Base-by-base conservation (phyloP, 2,888 invertebrate species). In the Drosophila histrio region DNA sequence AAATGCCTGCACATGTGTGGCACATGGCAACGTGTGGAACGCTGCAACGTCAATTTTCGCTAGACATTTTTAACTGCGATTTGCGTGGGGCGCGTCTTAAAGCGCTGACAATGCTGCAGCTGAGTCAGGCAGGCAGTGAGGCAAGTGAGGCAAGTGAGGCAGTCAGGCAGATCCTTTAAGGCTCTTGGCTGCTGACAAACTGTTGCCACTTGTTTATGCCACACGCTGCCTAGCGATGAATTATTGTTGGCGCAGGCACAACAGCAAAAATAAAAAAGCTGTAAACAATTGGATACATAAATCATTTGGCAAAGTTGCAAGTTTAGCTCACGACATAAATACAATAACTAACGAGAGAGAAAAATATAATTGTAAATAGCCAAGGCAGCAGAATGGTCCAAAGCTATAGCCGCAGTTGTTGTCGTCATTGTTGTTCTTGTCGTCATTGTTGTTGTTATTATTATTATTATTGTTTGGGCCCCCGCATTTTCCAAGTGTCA, bases 151-250 rank as follows among this genome's bases (percentile, higher is more conserved):
- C 8, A 19, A 22, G 26, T 2, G 5, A 38, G 49, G 15, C 36
- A 17, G 39, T n/a, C 24, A 43, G 63, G 49, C 53, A 77, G 71
- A 68, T 61, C 57, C 60, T 84, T 82, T 80, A 78, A 84, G 84
- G 69, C 77, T 68, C 53, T 66, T 57, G 73, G 52, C 56, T 66
- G 77, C 79, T 85, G 84, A 85, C 88, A 85, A 85, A 88, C 84
- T 85, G 84, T 85, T 85, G 84, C 84, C 84, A 85, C 88, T 88
- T 85, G 88, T 80, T 88, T 78, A 69, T 85, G 79, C 83, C 83
- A 85, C 75, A 73, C 69, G 75, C 75, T 75, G 75, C 74, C 54
- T 62, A 41, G 79, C 67, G 65, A 78, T 85, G 88, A 85, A 85
- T 85, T 85, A 85, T 85, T 78, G 88, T 88, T 80, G 73, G 76